Evolutionary conservation across 2,113 vertebrate species (phyloP), one percentile per base, ranked within the genome.

Genomic region (Isichthys henryi): DNA sequence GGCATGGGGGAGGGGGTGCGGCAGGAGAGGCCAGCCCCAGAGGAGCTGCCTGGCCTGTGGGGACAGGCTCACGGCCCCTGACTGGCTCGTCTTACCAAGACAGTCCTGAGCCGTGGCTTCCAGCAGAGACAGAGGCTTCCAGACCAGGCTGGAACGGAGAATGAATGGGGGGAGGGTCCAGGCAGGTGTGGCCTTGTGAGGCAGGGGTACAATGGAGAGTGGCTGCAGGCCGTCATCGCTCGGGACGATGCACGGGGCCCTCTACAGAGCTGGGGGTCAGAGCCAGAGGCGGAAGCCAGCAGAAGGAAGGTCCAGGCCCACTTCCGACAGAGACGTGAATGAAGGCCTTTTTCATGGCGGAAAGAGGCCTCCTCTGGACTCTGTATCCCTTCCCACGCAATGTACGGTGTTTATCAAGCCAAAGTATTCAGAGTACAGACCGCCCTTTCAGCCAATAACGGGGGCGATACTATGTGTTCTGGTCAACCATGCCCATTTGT

Each of bases 1-100:
- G 88, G 66, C 13, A 45, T 11, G 23, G 92, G 39, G 39, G n/a
- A n/a, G 92, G 90, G 90, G 56, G 85, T 91, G 66, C n/a, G 15
- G 27, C 66, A 35, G 66, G 66, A n/a, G 66, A 74, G 27, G 39
- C 39, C 2, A 39, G 39, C 39, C 39, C 39, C 39, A 39, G 39
- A 39, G 39, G 39, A 39, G 39, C 39, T 39, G 39, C 39, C 39
- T 39, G 39, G 39, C 39, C 39, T 39, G 39, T 39, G 39, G 39
- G 31, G 88, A 90, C 92, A 92, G 56, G 89, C 87, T 88, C 83
- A 39, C 74, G 15, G 70, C 70, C 70, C 70, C 35, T 5, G 70
- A 39, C 70, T 39, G 70, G 13, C 70, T 43, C 35, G 1, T 77
- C 15, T 39, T 2, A 39, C 35, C 3, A 43, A 77, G 74, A 39